phyloP scores from a whole-genome alignment of 2,888 invertebrate genomes.

The Lottia gigantea region DNA sequence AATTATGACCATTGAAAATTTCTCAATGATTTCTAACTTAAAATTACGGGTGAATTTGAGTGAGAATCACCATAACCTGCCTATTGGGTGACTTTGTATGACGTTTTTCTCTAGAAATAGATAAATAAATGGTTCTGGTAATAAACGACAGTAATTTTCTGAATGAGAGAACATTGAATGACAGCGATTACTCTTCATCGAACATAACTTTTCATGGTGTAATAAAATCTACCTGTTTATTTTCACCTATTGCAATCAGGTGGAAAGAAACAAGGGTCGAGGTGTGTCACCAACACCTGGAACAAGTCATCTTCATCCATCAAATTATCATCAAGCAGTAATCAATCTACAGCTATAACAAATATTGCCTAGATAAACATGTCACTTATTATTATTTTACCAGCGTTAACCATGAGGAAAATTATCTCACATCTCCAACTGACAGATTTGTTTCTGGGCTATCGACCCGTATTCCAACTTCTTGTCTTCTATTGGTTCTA shows the following conservation, averaged over 20 bases:
- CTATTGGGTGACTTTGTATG: too few species aligned
- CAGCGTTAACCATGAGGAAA: too few species aligned
- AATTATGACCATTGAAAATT: too few species aligned
- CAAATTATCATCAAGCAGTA: background rate
- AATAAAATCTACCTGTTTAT: background rate
- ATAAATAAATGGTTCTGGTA: background rate
- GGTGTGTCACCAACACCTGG: slow-evolving; percentile 7
- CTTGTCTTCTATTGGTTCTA: background rate
- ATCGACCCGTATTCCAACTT: too few species aligned
- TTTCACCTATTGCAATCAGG: background rate
- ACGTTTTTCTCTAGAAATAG: background rate
- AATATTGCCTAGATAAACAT: too few species aligned
- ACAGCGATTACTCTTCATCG: slow-evolving; percentile 1
- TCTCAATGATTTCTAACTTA: too few species aligned
- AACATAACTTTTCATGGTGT: background rate
- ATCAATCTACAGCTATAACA: too few species aligned
- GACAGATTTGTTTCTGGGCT: too few species aligned
- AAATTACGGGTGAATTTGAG: too few species aligned
- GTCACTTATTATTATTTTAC: too few species aligned
- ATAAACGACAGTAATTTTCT: slow-evolving; percentile 5
- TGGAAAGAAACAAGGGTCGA: background rate
- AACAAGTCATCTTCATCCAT: slow-evolving; percentile 1
- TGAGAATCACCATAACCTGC: too few species aligned
- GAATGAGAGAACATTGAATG: background rate
- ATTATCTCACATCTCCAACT: too few species aligned